These are phyloP conservation scores for Tympanuchus pallidicinctus DNA, from an alignment of 2,113 vertebrate genomes.

Conservation along the genomic window DNA sequence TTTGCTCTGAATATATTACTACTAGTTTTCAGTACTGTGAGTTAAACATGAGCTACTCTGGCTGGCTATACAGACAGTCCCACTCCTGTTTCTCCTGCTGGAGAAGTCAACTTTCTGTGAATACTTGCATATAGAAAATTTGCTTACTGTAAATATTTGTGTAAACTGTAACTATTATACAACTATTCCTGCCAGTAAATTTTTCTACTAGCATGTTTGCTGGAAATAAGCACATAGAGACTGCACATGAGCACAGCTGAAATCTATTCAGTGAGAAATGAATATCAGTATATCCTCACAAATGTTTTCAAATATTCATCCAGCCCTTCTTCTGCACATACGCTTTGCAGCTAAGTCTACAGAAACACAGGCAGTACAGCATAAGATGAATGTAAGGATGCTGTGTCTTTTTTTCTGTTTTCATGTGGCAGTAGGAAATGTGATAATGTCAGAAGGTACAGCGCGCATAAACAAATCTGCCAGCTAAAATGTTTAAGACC, in stretches of 20 bases:
- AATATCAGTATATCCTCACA: neutral
- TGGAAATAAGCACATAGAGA: neutral
- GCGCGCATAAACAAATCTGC: neutral
- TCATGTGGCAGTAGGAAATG: neutral
- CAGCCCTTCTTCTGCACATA: neutral
- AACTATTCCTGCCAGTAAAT: neutral
- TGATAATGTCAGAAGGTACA: neutral
- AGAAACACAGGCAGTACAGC: neutral
- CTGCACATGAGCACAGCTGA: neutral
- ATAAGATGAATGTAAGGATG: neutral
- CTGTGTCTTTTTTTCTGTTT: neutral
- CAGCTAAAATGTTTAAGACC: neutral
- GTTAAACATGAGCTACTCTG: neutral
- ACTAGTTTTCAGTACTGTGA: neutral
- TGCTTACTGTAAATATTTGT: neutral
- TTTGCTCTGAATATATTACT: neutral
- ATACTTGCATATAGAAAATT: neutral
- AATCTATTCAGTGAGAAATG: neutral
- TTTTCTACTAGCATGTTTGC: neutral
- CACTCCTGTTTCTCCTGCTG: neutral
- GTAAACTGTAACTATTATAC: neutral
- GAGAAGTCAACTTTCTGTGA: neutral
- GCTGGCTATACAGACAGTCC: neutral
- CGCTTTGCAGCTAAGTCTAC: neutral
- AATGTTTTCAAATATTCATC: neutral